Percentiles rank a stretch among this genome's conserved stretches.
Conservation (phyloP, 2,113 vertebrate species). For the Plectropomus leopardus region DNA sequence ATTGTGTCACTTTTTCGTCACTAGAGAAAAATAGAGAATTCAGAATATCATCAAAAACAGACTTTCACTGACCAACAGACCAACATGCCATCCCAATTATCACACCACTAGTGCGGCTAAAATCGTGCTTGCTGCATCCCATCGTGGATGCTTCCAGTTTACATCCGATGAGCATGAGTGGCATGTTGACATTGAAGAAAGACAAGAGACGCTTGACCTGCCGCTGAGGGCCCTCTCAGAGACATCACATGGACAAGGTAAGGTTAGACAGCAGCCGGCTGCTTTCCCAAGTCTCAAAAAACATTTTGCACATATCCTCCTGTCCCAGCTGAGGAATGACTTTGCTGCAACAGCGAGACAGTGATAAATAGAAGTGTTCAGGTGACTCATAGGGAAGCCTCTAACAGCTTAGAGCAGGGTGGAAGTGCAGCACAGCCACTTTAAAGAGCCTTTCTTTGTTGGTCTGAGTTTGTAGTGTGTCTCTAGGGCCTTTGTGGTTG, state of each 20-base stretch:
- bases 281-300: conserved; percentile 52
- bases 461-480: conserved; percentile 47
- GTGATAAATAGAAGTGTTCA: conserved; percentile 74
- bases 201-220: background rate
- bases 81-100: background rate
- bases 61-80: background rate
- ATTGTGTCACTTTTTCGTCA: background rate
- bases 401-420: conserved; percentile 56
- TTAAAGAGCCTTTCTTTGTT: conserved; percentile 55
- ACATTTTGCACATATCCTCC: conserved; percentile 49
- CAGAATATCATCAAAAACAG: background rate
- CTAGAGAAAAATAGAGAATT: too few species aligned
- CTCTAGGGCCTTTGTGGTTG: conserved; percentile 50
- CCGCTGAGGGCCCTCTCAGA: conserved; percentile 15
- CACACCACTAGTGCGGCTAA: background rate
- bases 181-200: conserved; percentile 4
- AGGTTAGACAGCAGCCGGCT: conserved; percentile 34
- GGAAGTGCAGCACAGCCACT: conserved; percentile 59
- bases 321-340: conserved; percentile 64
- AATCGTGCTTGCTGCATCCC: background rate
- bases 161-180: background rate
- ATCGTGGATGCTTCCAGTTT: background rate
- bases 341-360: conserved; percentile 54
- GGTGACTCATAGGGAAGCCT: conserved; percentile 66
- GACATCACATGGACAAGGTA: conserved; percentile 23